phyloP scores from a whole-genome alignment of 2,797 vertebrate species.

The Thaleichthys pacificus region DNA sequence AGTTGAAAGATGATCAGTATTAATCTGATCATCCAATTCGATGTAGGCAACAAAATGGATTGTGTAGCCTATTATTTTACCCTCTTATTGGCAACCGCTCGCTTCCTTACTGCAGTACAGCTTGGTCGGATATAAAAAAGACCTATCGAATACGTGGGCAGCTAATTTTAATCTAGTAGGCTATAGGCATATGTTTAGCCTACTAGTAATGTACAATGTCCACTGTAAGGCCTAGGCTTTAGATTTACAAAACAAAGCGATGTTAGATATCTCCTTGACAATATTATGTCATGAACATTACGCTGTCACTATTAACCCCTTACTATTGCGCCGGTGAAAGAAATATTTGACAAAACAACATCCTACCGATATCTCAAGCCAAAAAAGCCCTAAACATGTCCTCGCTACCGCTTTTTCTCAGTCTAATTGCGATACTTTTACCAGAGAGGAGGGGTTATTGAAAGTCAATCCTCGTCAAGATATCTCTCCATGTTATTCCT shows the following conservation, averaged over 20 bases:
- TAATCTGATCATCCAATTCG: constrained; percentile 12
- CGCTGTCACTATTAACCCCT: constrained; percentile 39
- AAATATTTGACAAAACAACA: constrained; percentile 46
- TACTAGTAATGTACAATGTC: constrained; percentile 39
- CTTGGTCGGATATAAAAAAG: background rate
- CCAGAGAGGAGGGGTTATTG: constrained; percentile 61
- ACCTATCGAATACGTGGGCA: constrained; percentile 10
- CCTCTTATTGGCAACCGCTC: background rate
- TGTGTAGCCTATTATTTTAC: constrained; percentile 3
- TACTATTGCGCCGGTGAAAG: constrained; percentile 3
- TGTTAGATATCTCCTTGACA: constrained; percentile 56
- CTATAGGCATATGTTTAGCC: constrained; percentile 28
- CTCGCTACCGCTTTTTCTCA: constrained; percentile 54
- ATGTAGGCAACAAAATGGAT: background rate
- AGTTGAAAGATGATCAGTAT: constrained; percentile 43
- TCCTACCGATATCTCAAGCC: constrained; percentile 66
- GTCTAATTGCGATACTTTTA: constrained; percentile 46
- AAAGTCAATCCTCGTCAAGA: constrained; percentile 67
- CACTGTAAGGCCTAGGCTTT: constrained; percentile 62
- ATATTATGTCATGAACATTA: constrained; percentile 50
- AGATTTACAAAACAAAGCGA: constrained; percentile 60
- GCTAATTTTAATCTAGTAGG: constrained; percentile 34
- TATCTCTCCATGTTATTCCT: constrained; percentile 68
- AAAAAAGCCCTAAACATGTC: constrained; percentile 69
- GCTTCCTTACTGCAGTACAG: background rate